phyloP scores from a whole-genome alignment of 1,140 invertebrate genomes.

The Hyles vespertilio region DNA sequence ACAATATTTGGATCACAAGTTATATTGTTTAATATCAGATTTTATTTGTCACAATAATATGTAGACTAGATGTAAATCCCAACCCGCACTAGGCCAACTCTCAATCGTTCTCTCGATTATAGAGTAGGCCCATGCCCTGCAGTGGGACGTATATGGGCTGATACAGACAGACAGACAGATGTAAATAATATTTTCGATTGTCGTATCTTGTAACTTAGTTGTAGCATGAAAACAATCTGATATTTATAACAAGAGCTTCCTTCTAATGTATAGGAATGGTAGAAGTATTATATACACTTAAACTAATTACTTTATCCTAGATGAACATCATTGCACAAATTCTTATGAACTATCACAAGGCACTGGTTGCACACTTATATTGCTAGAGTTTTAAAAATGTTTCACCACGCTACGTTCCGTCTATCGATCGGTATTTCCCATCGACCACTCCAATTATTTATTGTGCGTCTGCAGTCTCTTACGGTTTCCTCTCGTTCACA shows the following conservation, averaged over 20 bases:
- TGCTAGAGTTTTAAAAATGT: not conserved
- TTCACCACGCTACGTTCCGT: constrained; percentile 55
- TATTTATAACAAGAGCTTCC: too few relatives aligned
- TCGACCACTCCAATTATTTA: constrained; percentile 58
- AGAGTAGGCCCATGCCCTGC: too few relatives aligned
- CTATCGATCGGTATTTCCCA: constrained; percentile 75
- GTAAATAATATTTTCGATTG: not conserved
- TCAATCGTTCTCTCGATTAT: too few relatives aligned
- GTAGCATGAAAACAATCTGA: too few relatives aligned
- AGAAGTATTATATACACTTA: too few relatives aligned
- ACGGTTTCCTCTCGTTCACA: constrained; percentile 81
- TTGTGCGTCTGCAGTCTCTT: constrained; percentile 76
- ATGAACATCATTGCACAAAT: too few relatives aligned
- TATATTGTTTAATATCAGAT: constrained; percentile 1
- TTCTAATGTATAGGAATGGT: too few relatives aligned
- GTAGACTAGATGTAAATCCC: constrained; percentile 8
- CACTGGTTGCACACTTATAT: not conserved
- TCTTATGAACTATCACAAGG: not conserved
- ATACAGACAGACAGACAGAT: too few relatives aligned
- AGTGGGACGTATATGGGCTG: too few relatives aligned
- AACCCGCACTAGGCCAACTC: too few relatives aligned
- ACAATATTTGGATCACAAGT: constrained; percentile 68
- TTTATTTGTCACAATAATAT: constrained; percentile 1
- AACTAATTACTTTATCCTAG: too few relatives aligned
- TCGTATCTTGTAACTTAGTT: too few relatives aligned